Conservation (phyloP, 2,113 vertebrate genomes). For the Lota lota region DNA sequence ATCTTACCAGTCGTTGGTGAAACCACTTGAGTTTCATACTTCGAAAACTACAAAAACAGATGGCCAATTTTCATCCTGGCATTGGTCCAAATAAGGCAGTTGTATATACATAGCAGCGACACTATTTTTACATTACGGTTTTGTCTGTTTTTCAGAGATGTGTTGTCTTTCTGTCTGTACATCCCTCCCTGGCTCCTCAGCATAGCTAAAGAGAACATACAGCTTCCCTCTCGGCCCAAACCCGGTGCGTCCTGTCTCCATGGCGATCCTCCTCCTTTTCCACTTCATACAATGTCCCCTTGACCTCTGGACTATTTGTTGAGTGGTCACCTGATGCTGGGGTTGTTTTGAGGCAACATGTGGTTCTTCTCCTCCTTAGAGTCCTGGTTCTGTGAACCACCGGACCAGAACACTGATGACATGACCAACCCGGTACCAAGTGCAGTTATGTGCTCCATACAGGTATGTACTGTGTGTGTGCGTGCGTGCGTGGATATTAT, state of each 20-base stretch:
- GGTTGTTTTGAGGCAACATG: too few species aligned
- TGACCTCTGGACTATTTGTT: background rate
- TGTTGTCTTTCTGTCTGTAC: slow-evolving; percentile 74
- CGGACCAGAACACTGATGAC: slow-evolving; percentile 37
- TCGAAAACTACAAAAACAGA: too few species aligned
- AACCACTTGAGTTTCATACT: too few species aligned
- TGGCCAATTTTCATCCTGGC: too few species aligned
- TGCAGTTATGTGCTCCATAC: slow-evolving; percentile 66
- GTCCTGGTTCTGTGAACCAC: slow-evolving; percentile 56
- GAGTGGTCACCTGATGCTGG: background rate
- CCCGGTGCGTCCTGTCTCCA: slow-evolving; percentile 56
- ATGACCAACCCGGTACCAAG: slow-evolving; percentile 41
- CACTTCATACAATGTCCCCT: background rate
- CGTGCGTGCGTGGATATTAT: background rate
- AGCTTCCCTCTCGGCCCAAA: slow-evolving; percentile 50
- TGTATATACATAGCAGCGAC: background rate
- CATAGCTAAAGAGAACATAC: slow-evolving; percentile 22
- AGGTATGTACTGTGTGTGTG: slow-evolving; percentile 30
- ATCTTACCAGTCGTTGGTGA: too few species aligned
- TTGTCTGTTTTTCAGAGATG: slow-evolving; percentile 68
- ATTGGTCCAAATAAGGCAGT: too few species aligned
- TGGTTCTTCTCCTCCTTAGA: slow-evolving; percentile 38
- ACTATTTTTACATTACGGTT: background rate
- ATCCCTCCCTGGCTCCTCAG: slow-evolving; percentile 62
- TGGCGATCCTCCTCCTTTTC: background rate